Evolutionary conservation across 2,797 vertebrate species (phyloP).

Genomic region (Xerus rutilus): DNA sequence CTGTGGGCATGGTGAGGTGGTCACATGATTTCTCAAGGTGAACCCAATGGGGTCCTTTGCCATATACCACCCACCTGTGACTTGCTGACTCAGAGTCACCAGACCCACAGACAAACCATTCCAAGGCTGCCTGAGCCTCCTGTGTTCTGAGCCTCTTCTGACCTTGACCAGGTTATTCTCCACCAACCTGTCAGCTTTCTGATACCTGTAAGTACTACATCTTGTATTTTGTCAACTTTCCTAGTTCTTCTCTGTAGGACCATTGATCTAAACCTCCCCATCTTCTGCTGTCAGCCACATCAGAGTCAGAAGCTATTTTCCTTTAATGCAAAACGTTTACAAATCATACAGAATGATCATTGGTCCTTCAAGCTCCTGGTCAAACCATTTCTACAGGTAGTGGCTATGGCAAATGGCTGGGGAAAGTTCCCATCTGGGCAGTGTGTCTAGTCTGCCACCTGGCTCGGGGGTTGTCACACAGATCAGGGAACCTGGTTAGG

Average conservation of each 20-base stretch:
- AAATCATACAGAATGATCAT: not conserved
- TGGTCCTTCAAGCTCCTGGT: not conserved
- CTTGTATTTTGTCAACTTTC: not conserved
- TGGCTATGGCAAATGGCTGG: not conserved
- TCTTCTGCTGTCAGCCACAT: not conserved
- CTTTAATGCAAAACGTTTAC: not conserved
- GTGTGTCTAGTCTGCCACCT: not conserved
- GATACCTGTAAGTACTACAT: not conserved
- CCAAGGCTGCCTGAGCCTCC: not conserved
- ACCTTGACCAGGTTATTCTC: not conserved
- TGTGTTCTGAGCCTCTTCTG: not conserved
- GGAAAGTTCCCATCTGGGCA: not conserved
- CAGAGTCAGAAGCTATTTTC: not conserved
- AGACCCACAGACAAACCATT: not conserved
- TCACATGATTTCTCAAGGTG: not conserved
- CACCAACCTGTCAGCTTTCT: too few species aligned
- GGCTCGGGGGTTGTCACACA: not conserved
- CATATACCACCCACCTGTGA: not conserved
- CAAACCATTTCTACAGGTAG: not conserved
- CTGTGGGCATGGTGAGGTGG: not conserved
- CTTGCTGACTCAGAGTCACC: not conserved
- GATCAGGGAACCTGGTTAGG: fast-evolving
- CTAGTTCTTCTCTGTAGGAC: not conserved
- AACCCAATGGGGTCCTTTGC: not conserved
- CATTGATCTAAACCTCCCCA: not conserved